These are phyloP conservation scores for Danio choprae DNA, from an alignment of 2,797 vertebrate genomes.

Conservation along the genomic window DNA sequence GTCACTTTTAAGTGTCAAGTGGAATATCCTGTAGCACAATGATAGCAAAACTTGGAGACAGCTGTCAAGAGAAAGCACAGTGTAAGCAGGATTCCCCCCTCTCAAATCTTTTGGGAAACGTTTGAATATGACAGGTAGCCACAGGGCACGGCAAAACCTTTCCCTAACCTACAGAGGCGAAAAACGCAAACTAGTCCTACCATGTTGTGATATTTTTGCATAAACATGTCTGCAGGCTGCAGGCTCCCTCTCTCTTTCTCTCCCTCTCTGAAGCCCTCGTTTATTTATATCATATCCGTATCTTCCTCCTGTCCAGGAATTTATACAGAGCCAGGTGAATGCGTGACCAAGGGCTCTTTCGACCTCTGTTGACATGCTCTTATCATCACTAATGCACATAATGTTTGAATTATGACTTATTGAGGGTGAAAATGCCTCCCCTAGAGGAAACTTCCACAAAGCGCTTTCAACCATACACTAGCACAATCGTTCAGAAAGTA, in stretches of 20 bases:
- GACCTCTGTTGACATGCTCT: slow-evolving; percentile 50
- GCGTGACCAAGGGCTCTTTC: slow-evolving; percentile 40
- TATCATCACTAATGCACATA: slow-evolving; percentile 65
- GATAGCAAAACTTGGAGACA: slow-evolving; percentile 51
- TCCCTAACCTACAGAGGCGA: slow-evolving; percentile 64
- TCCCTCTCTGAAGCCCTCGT: slow-evolving; percentile 56
- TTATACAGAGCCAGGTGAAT: slow-evolving; percentile 52
- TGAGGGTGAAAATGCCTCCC: slow-evolving; percentile 64
- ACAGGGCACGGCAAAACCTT: slow-evolving; percentile 65
- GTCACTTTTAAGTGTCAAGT: neutral
- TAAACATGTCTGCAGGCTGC: slow-evolving; percentile 63
- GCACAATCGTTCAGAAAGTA: slow-evolving; percentile 31
- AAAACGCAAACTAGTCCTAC: slow-evolving; percentile 64
- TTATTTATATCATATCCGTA: slow-evolving; percentile 50
- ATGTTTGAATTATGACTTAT: slow-evolving; percentile 58
- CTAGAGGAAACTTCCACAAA: slow-evolving; percentile 65
- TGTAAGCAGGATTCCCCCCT: slow-evolving; percentile 56
- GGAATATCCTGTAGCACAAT: slow-evolving; percentile 23
- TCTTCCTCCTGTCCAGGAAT: slow-evolving; percentile 54
- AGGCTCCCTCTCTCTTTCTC: slow-evolving; percentile 52
- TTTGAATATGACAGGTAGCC: slow-evolving; percentile 53
- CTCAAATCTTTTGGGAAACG: slow-evolving; percentile 19
- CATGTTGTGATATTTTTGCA: slow-evolving; percentile 62
- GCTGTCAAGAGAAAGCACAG: slow-evolving; percentile 60
- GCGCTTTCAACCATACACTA: slow-evolving; percentile 19